A percentile compares a stretch with the other conserved stretches of the same genome.
Evolutionary conservation across 2,888 invertebrate genomes (phyloP).

Genomic region (Piscicola geometra): DNA sequence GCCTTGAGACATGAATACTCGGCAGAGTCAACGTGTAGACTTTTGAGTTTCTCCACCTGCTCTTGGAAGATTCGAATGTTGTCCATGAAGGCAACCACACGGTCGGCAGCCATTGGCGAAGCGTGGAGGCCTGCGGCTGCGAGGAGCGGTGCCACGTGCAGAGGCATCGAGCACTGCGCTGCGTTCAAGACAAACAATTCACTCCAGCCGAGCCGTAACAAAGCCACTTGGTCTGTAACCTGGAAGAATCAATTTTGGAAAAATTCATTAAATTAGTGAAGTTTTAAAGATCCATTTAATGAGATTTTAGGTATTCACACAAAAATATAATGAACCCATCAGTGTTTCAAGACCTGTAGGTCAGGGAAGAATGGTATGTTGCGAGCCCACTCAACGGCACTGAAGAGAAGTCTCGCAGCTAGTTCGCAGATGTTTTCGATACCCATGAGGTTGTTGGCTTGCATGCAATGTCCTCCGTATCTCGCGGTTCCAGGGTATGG

Average conservation of each 20-base stretch:
- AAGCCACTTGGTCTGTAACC: conserved; percentile 63
- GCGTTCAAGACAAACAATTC: conserved; percentile 95
- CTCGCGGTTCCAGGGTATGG: conserved; percentile 79
- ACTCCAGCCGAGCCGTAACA: conserved; percentile 90
- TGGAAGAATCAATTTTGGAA: too few species aligned
- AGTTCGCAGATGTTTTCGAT: conserved; percentile 97
- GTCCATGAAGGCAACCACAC: conserved; percentile 95
- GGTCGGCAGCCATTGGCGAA: conserved; percentile 88
- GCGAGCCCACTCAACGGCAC: conserved; percentile 95
- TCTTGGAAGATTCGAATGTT: conserved; percentile 61
- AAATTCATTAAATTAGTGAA: too few species aligned
- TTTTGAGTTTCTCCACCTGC: conserved; percentile 95
- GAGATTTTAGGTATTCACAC: neutral
- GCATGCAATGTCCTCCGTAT: conserved; percentile 55
- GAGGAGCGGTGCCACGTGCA: conserved; percentile 88
- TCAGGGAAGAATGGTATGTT: conserved; percentile 98
- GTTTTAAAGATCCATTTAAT: too few species aligned
- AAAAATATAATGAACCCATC: neutral
- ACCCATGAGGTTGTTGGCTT: conserved; percentile 84
- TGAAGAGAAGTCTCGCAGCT: conserved; percentile 87
- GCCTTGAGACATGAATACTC: conserved; percentile 99
- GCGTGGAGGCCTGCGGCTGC: conserved; percentile 87
- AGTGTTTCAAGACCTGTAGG: conserved; percentile 77
- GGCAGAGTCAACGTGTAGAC: conserved; percentile 92
- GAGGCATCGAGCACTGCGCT: conserved; percentile 95